These are phyloP conservation scores for Mamestra brassicae DNA, from an alignment of 2,888 invertebrate genomes.

Conservation along the genomic window DNA sequence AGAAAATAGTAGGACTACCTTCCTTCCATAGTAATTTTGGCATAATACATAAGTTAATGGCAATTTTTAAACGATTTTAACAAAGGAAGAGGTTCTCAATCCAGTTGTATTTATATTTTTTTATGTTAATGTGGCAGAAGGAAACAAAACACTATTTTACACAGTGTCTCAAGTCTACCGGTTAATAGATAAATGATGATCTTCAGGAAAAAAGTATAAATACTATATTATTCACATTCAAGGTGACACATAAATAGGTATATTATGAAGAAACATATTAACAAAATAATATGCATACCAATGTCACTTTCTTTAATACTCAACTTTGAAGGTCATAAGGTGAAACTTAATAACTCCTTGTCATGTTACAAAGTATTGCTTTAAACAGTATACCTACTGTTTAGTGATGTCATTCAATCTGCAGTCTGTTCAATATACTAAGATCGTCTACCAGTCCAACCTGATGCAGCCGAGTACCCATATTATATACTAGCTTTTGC, in stretches of 20 bases:
- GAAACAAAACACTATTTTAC: background rate
- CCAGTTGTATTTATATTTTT: too few relatives aligned
- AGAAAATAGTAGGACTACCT: too few relatives aligned
- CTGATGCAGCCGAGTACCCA: too few relatives aligned
- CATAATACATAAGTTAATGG: too few relatives aligned
- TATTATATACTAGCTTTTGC: too few relatives aligned
- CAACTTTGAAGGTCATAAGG: constrained; percentile 17
- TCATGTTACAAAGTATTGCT: background rate
- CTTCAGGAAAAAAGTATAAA: background rate
- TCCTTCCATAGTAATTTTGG: too few relatives aligned
- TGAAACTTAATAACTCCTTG: constrained; percentile 13
- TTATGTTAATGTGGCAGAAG: background rate
- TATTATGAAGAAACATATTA: background rate
- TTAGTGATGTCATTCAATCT: too few relatives aligned
- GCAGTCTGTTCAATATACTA: too few relatives aligned
- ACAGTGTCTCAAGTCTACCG: too few relatives aligned
- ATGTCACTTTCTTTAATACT: constrained; percentile 8
- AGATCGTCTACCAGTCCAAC: too few relatives aligned
- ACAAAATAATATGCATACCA: background rate
- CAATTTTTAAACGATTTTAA: too few relatives aligned
- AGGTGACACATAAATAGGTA: background rate
- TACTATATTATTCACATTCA: constrained; percentile 6
- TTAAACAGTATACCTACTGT: background rate
- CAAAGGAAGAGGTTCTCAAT: too few relatives aligned
- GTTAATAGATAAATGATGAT: background rate